A percentile compares a stretch with the other conserved stretches of the same genome.
These are phyloP conservation scores for Jaculus jaculus DNA, from an alignment of 2,113 vertebrate species.

Conservation along the genomic window DNA sequence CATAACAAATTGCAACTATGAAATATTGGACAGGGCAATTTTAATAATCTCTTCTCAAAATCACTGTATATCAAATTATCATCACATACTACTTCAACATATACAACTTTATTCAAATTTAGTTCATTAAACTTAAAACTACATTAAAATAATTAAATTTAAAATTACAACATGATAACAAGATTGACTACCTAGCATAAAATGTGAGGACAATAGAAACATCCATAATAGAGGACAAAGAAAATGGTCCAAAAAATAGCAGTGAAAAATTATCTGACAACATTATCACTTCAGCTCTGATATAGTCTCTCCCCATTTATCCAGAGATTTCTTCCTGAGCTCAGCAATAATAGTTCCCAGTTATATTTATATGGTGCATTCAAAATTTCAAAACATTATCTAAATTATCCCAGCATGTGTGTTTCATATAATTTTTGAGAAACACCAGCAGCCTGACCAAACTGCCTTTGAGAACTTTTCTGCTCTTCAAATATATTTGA, in stretches of 20 bases:
- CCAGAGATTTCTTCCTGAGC: neutral
- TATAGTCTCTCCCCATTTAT: neutral
- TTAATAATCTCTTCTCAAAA: neutral
- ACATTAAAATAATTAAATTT: neutral
- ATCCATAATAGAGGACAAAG: neutral
- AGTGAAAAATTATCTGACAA: neutral
- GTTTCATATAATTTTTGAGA: neutral
- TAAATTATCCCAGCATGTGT: neutral
- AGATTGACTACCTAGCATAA: neutral
- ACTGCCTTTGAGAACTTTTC: neutral
- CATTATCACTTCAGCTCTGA: neutral
- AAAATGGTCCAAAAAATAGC: neutral
- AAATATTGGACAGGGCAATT: neutral
- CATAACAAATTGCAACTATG: neutral
- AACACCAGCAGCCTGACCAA: neutral
- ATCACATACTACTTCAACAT: neutral
- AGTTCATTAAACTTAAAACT: neutral
- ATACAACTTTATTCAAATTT: neutral
- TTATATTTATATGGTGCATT: neutral
- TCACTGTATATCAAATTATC: neutral
- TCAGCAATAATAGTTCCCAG: neutral
- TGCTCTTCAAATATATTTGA: neutral
- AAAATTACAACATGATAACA: neutral
- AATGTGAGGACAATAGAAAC: neutral
- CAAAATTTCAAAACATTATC: neutral